Conservation (phyloP, 2,113 vertebrate species). For the Ceratotherium simum region DNA sequence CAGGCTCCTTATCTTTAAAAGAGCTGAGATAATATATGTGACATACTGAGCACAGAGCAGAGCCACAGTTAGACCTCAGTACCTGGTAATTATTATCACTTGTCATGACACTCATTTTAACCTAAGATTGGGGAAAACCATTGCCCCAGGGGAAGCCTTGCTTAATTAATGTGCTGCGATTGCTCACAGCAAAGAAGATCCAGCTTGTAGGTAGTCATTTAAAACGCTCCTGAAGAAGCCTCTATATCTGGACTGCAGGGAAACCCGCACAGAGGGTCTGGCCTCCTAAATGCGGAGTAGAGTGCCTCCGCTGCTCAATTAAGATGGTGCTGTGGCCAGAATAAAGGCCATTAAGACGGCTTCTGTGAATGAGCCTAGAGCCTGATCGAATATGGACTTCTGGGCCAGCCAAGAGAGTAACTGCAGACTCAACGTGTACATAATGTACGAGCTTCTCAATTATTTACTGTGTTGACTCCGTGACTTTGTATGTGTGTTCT, state of each 20-base stretch:
- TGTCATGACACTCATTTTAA: constrained; percentile 53
- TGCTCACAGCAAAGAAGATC: constrained; percentile 3
- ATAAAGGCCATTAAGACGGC: not conserved
- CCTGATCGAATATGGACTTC: not conserved
- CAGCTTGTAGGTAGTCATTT: not conserved
- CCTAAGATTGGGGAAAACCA: not conserved
- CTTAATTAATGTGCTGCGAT: constrained; percentile 12
- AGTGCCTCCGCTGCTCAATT: not conserved
- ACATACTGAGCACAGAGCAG: not conserved
- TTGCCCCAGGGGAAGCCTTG: not conserved
- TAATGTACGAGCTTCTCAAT: constrained; percentile 74
- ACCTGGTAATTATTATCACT: not conserved
- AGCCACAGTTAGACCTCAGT: not conserved
- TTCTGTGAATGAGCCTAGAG: not conserved
- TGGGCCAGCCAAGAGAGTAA: constrained; percentile 38
- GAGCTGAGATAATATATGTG: not conserved
- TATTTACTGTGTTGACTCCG: constrained; percentile 64
- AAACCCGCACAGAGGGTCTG: not conserved
- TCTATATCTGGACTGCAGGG: not conserved
- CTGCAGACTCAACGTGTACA: constrained; percentile 22
- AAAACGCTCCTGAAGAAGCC: not conserved
- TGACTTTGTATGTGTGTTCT: not conserved
- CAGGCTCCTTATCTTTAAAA: constrained; percentile 5
- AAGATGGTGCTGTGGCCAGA: not conserved
- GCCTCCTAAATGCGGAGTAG: not conserved